Evolutionary conservation across 2,888 invertebrate species (phyloP).

Genomic region (Formica aserva): DNA sequence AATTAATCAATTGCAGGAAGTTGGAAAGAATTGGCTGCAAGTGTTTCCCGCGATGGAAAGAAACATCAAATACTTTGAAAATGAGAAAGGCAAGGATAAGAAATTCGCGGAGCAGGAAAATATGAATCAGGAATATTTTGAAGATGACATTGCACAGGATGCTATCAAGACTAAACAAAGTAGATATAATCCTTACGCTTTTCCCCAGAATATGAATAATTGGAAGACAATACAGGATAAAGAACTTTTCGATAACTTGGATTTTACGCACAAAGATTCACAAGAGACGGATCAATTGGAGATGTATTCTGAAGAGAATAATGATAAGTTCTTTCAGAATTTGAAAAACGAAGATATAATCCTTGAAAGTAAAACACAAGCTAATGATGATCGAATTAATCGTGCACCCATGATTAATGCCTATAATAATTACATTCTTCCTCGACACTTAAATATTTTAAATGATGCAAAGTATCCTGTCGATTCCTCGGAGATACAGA

Average conservation of each 20-base stretch:
- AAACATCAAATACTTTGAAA: not conserved
- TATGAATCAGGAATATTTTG: conserved; percentile 7
- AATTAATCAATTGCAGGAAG: not conserved
- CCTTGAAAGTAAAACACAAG: not conserved
- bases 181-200: conserved; percentile 19
- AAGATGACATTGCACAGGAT: not conserved
- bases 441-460: conserved; percentile 21
- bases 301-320: conserved; percentile 19
- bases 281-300: not conserved
- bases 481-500: not conserved
- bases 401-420: conserved; percentile 9
- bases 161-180: not conserved
- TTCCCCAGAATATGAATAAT: conserved; percentile 14
- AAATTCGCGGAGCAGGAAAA: not conserved
- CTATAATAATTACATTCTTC: conserved; percentile 5
- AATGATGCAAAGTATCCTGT: conserved; percentile 1
- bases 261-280: not conserved
- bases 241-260: not conserved
- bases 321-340: not conserved
- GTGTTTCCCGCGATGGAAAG: not conserved
- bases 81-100: not conserved
- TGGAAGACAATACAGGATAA: not conserved
- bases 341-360: not conserved
- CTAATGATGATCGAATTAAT: not conserved
- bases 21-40: conserved; percentile 4